These are phyloP conservation scores for Tenrec ecaudatus DNA, from an alignment of 2,113 vertebrate species.

Conservation along the genomic window DNA sequence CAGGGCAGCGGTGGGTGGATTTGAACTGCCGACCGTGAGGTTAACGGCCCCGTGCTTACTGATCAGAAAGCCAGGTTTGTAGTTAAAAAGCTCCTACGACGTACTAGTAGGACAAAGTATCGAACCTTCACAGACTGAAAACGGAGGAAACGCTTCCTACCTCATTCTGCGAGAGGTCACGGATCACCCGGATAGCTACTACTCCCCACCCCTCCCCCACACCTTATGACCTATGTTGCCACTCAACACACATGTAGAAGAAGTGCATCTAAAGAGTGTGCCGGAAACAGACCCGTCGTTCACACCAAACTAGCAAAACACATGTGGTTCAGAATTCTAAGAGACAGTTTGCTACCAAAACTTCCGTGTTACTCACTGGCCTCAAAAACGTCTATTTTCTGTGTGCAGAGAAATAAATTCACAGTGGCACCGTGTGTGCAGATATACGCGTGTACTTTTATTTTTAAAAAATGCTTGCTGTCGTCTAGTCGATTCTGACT, in stretches of 20 bases:
- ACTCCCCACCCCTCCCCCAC: not conserved
- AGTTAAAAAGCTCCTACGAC: not conserved
- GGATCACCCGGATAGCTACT: not conserved
- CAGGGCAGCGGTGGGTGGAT: too few relatives aligned
- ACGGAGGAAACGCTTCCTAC: not conserved
- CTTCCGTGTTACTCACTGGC: not conserved
- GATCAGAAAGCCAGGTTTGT: too few relatives aligned
- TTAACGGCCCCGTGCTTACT: too few relatives aligned
- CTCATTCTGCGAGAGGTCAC: not conserved
- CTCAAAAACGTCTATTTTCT: not conserved
- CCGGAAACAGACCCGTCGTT: not conserved
- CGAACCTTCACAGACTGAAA: not conserved
- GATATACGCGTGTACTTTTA: too few relatives aligned
- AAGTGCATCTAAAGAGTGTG: not conserved
- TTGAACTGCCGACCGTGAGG: too few relatives aligned
- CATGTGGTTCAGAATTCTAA: not conserved
- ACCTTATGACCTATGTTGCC: too few relatives aligned
- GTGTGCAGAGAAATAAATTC: not conserved
- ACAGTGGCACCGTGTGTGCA: not conserved
- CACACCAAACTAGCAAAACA: not conserved
- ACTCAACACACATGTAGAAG: not conserved
- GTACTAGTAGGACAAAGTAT: not conserved
- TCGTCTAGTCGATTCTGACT: too few relatives aligned
- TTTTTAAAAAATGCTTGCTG: too few relatives aligned
- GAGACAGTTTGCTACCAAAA: not conserved